These are phyloP conservation scores for Parazoanthus atlanticus DNA, from an alignment of 92 coral and sea anemone species.

Conservation along the genomic window DNA sequence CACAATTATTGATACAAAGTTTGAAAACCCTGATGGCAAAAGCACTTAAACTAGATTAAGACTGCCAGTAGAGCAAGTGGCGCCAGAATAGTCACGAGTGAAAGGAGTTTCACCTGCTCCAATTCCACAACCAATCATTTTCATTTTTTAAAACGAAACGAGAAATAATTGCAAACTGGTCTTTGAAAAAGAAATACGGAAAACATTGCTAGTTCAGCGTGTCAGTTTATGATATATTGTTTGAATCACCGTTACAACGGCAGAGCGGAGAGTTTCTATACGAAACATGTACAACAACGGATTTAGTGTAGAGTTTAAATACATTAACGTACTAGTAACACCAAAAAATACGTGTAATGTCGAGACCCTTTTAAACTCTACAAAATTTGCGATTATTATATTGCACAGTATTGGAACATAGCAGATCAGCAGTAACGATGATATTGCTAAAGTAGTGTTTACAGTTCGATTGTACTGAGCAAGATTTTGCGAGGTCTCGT, in stretches of 20 bases:
- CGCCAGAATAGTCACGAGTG: too few relatives aligned
- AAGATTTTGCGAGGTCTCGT: not conserved
- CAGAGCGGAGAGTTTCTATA: not conserved
- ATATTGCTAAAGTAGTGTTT: not conserved
- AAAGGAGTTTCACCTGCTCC: too few relatives aligned
- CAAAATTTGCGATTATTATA: not conserved
- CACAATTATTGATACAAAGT: too few relatives aligned
- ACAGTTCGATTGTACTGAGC: not conserved
- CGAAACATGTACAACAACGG: not conserved
- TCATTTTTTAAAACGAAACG: too few relatives aligned
- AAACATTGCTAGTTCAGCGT: not conserved
- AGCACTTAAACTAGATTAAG: too few relatives aligned
- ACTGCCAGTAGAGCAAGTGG: too few relatives aligned
- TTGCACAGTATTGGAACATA: not conserved
- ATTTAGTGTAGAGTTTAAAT: not conserved
- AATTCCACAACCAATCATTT: too few relatives aligned
- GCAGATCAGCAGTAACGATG: not conserved
- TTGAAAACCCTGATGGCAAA: too few relatives aligned
- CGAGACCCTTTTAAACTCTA: not conserved
- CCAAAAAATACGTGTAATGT: not conserved
- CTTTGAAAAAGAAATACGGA: too few relatives aligned
- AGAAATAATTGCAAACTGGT: too few relatives aligned
- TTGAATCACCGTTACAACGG: not conserved
- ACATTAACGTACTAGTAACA: not conserved
- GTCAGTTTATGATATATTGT: too few relatives aligned